phyloP scores from a whole-genome alignment of 2,888 invertebrate species.

The Stomorhina lunata region DNA sequence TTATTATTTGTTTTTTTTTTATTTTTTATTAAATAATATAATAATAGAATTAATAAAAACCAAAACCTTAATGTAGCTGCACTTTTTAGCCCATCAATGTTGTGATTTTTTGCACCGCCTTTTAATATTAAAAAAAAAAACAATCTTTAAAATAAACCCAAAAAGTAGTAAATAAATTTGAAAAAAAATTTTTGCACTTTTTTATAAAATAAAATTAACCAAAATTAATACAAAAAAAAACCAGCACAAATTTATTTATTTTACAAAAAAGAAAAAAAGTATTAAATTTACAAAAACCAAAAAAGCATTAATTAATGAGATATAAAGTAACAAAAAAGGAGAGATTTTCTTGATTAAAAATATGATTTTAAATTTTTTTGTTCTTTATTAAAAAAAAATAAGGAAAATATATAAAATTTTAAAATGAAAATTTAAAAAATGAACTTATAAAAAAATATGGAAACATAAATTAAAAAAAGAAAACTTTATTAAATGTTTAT shows the following conservation, averaged over 20 bases:
- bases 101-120: conserved; percentile 65
- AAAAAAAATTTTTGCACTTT: conserved; percentile 49
- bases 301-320: conserved; percentile 12
- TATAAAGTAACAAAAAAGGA: conserved; percentile 31
- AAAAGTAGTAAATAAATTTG: conserved; percentile 18
- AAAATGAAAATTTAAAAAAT: background rate
- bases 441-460: background rate
- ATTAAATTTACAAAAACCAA: conserved; percentile 3
- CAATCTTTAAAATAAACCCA: background rate
- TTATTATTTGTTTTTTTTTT: background rate
- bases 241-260: conserved; percentile 46
- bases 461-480: conserved; percentile 11
- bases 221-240: background rate
- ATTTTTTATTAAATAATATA: background rate
- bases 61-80: conserved; percentile 42
- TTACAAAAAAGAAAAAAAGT: conserved; percentile 15
- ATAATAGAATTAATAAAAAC: background rate
- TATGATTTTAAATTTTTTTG: background rate
- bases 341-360: conserved; percentile 53
- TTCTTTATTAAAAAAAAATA: background rate
- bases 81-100: conserved; percentile 59
- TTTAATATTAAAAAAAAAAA: conserved; percentile 28
- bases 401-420: background rate
- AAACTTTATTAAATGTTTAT: conserved; percentile 54
- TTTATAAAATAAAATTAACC: conserved; percentile 43